Base-by-base conservation (phyloP, 2,113 vertebrate species). In the Raphicerus campestris region DNA sequence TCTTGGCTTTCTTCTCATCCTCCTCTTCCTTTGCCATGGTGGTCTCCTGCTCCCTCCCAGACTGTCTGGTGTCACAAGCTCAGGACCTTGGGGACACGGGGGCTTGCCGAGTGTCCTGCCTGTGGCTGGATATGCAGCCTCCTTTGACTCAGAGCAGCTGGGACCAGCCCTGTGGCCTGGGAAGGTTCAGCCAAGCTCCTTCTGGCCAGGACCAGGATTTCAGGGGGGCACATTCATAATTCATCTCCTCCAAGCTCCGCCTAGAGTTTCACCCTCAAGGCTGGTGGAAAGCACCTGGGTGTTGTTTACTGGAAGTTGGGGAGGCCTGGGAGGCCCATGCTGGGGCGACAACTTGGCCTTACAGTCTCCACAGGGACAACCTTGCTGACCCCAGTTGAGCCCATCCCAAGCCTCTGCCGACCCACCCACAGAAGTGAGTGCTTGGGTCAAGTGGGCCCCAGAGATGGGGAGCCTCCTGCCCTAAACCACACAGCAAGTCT, bases 1-100 rank as follows among this genome's bases (percentile, higher is more conserved):
- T 98, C 42, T 98, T 98, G 30, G 96, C 97, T 97, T 96, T 98
- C 96, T 98, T 98, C 58, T 98, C 98, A 2, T 98, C 97, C 2
- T 98, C 97, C 2, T 98, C 97, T 17, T 97, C 98, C 82, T 98
- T 98, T 0, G 96, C 94, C 98, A 97, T 98, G 92, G 63, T 60
- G 86, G 83, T 80, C 28, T 39, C 47, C 5, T 8, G 83, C 0
- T 89, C 42, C 58, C 87, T 66, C 49, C 49, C 2, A 10, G 49
- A 51, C 89, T 3, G 42, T 39, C 85, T 16, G 7, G 15, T 17
- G 35, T 93, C 87, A 55, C 47, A 5, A 55, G 42, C 78, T 32
- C 30, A n/a, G 75, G 66, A 17, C 45, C 75, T 82, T 63, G 88
- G 84, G 75, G 49, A 28, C 16, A 3, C 42, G 2, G 81, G 49